Conservation (phyloP, 2,888 invertebrate species). For the Heterodera filipjevi region DNA sequence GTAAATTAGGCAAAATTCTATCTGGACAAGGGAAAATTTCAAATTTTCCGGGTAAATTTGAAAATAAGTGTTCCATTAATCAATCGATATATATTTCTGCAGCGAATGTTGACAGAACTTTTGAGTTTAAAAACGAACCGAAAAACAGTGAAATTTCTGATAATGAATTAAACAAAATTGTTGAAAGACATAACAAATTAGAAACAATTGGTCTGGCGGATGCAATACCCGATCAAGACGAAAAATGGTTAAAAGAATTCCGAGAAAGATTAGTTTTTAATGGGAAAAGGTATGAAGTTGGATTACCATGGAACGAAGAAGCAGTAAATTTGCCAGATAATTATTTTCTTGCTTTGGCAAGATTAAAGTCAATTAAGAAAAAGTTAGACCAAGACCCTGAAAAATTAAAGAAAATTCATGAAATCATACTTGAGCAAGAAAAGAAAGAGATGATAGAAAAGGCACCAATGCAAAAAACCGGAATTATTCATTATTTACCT, state of each 20-base stretch:
- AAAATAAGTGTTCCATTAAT: not conserved
- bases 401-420: not conserved
- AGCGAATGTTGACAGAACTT: not conserved
- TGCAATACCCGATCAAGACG: not conserved
- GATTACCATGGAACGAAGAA: conserved; percentile 5
- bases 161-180: not conserved
- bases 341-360: not conserved
- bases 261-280: not conserved
- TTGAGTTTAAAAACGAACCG: not conserved
- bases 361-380: conserved; percentile 4
- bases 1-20: conserved; percentile 5
- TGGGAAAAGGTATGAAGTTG: conserved; percentile 14
- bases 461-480: not conserved
- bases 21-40: not conserved
- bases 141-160: not conserved
- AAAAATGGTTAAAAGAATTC: conserved; percentile 2
- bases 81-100: not conserved
- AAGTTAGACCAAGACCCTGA: not conserved
- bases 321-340: conserved; percentile 1
- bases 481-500: conserved; percentile 7
- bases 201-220: conserved; percentile 15
- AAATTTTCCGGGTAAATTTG: not conserved
- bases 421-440: not conserved
- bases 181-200: not conserved
- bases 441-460: conserved; percentile 2